phyloP scores from a whole-genome alignment of 2,113 vertebrate species.

The Morone saxatilis region DNA sequence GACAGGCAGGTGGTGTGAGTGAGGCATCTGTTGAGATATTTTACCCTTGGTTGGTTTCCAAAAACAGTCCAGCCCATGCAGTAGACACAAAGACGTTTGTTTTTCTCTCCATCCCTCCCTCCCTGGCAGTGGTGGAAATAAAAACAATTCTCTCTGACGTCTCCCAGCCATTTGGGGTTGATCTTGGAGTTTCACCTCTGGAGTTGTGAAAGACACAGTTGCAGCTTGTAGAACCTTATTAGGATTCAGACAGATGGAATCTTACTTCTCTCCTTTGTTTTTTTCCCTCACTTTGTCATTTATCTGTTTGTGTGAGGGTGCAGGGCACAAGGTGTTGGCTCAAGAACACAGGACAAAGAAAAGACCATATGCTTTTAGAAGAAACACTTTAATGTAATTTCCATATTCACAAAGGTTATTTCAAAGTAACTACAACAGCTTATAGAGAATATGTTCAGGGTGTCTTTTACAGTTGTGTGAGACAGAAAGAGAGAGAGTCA shows the following conservation, averaged over 20 bases:
- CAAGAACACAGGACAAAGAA: conserved; percentile 61
- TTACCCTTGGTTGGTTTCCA: conserved; percentile 61
- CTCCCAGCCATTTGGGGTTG: conserved; percentile 27
- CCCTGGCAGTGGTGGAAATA: conserved; percentile 38
- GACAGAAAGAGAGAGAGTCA: neutral
- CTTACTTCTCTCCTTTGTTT: conserved; percentile 51
- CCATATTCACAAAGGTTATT: conserved; percentile 69
- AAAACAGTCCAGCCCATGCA: neutral
- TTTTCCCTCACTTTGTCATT: conserved; percentile 57
- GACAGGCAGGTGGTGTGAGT: conserved; percentile 32
- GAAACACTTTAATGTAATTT: conserved; percentile 31
- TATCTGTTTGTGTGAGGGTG: conserved; percentile 69
- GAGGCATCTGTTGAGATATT: conserved; percentile 73
- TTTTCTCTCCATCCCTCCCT: conserved; percentile 20
- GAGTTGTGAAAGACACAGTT: conserved; percentile 80
- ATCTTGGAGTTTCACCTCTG: conserved; percentile 74
- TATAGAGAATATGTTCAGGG: neutral
- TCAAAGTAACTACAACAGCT: conserved; percentile 50
- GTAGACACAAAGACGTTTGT: conserved; percentile 27
- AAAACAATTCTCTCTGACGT: conserved; percentile 46
- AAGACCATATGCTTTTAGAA: conserved; percentile 54
- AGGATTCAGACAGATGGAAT: conserved; percentile 84
- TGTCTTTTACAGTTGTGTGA: neutral
- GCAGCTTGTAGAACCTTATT: conserved; percentile 70
- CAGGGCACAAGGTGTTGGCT: conserved; percentile 66